Conservation (phyloP, 1,140 invertebrate species). For the Polypedilum vanderplanki region DNA sequence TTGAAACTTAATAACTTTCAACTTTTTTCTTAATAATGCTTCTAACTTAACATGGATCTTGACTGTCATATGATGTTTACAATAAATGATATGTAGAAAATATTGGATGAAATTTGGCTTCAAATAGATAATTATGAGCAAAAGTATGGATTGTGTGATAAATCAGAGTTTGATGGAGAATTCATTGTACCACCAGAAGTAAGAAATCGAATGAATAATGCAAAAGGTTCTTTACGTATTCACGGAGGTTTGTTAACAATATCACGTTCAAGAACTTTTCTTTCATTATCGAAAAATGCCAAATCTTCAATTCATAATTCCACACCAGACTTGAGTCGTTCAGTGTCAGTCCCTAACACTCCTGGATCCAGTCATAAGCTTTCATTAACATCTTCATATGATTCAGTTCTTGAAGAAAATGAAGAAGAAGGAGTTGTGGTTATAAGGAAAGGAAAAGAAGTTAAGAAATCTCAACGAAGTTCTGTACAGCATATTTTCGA, state of each 20-base stretch:
- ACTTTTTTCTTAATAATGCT: too few species aligned
- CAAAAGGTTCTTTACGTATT: slow-evolving; percentile 43
- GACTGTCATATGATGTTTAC: too few species aligned
- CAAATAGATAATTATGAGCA: slow-evolving; percentile 48
- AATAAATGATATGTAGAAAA: slow-evolving; percentile 37
- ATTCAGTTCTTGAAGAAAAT: slow-evolving; percentile 30
- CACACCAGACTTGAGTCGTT: slow-evolving; percentile 41
- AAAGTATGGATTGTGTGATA: slow-evolving; percentile 45
- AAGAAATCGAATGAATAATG: slow-evolving; percentile 44
- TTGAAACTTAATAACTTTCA: too few species aligned
- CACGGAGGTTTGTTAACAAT: slow-evolving; percentile 45
- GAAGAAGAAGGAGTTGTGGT: not conserved
- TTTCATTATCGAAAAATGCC: slow-evolving; percentile 35
- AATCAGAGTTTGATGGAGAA: slow-evolving; percentile 41
- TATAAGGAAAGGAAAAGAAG: not conserved
- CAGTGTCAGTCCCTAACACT: slow-evolving; percentile 33
- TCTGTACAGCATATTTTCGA: not conserved
- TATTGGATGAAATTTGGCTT: slow-evolving; percentile 42
- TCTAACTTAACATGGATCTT: too few species aligned
- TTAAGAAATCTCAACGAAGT: not conserved
- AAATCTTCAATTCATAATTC: slow-evolving; percentile 39
- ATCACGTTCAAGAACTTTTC: slow-evolving; percentile 48
- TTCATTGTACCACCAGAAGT: slow-evolving; percentile 45
- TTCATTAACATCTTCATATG: not conserved
- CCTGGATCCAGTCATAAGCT: not conserved